A percentile compares a stretch with the other conserved stretches of the same genome.
These are phyloP conservation scores for cattle (Bos taurus) DNA, from an alignment of 2,113 vertebrate species.

Conservation along the genomic window DNA sequence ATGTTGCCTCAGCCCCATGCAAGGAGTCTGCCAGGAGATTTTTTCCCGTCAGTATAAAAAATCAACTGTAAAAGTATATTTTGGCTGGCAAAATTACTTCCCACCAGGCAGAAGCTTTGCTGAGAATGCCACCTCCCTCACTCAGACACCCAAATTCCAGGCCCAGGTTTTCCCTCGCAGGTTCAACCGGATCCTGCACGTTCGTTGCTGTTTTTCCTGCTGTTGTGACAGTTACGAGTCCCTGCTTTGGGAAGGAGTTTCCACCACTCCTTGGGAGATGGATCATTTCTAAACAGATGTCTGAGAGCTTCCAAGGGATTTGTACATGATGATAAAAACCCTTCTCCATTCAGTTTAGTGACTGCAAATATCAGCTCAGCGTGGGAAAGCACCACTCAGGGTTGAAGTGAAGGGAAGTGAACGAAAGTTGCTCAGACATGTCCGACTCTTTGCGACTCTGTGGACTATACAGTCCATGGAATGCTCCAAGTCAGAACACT, in stretches of 20 bases:
- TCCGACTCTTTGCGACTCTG: background rate
- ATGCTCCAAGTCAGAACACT: background rate
- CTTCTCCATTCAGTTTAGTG: slow-evolving; percentile 21
- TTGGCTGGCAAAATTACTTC: slow-evolving; percentile 55
- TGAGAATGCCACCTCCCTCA: slow-evolving; percentile 47
- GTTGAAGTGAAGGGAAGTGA: background rate
- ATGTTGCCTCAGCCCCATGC: background rate
- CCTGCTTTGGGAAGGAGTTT: background rate
- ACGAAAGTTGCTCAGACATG: background rate
- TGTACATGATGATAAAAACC: background rate
- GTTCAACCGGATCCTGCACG: background rate
- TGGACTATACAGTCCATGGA: background rate
- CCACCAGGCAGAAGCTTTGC: slow-evolving; percentile 53
- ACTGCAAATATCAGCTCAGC: background rate
- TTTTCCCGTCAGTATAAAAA: slow-evolving; percentile 47
- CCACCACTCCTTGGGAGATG: background rate
- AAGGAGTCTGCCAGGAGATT: slow-evolving; percentile 41
- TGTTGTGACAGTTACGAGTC: slow-evolving; percentile 10
- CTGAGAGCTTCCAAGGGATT: slow-evolving; percentile 35
- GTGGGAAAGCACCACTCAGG: background rate
- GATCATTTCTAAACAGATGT: slow-evolving; percentile 61
- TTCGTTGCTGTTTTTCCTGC: slow-evolving; percentile 60
- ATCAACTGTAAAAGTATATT: slow-evolving; percentile 55
- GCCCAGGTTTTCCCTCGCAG: slow-evolving; percentile 50
- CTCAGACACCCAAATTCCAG: slow-evolving; percentile 39